Base-by-base conservation (phyloP, 2,797 vertebrate species). In the Squalus acanthias region DNA sequence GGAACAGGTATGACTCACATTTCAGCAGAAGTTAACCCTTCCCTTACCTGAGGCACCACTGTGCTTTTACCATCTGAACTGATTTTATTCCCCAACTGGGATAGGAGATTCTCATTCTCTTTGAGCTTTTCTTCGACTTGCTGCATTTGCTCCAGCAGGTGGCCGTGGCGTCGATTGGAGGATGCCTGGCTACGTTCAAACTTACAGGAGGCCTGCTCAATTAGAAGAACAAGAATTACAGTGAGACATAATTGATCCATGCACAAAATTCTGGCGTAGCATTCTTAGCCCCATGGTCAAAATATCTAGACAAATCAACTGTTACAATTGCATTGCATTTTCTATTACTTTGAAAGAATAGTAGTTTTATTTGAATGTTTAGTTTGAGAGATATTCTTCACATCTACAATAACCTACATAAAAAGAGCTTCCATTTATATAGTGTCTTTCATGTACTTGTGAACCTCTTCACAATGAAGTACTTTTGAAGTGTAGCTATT, bases 141-240 rank as follows among this genome's bases (percentile, higher is more conserved):
- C 29, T 76, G 94, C 94, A 57, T 95, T 53, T 60, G 70, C 72
- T 95, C 94, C 50, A 95, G 72, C 12, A 95, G 50, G 12, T 95
- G 70, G 12, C 50, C 53, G 6, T 29, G 94, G 26, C 94, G 94
- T 5, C 69, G 4, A 53, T 53, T 60, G 70, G 50, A 95, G 24
- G 94, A 57, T 20, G 69, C 94, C 70, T 95, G 94, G 70, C 69
- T 95, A 33, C 94, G 94, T 60, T 95, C 94, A 95, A 95, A 95
- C 13, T 95, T 95, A 95, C 70, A 76, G 70, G 94, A 95, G 29
- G 94, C 94, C 94, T 95, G 70, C 20, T 26, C 13, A n/a, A 57
- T n/a, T 76, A 76, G 70, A n/a, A 57, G 15, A 92, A 65, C 13
- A 15, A 46, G 17, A 93, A 95, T 57, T 76, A 74, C 3, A 6